These are phyloP conservation scores for Siderastrea radians DNA, from an alignment of 92 coral and sea anemone genomes.

Conservation along the genomic window DNA sequence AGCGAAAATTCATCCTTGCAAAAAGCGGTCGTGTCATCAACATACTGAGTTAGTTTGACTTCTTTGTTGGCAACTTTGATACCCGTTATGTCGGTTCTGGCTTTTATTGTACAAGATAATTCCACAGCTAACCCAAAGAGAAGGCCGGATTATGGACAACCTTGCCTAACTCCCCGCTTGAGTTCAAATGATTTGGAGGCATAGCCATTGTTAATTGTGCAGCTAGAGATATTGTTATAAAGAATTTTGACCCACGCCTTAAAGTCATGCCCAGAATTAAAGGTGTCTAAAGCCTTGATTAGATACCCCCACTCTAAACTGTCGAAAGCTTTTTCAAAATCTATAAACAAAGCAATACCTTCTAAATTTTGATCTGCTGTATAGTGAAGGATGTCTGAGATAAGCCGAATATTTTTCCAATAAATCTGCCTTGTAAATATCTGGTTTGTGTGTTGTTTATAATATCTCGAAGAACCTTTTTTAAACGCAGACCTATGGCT, in stretches of 20 bases:
- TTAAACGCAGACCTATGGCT: slow-evolving; percentile 29
- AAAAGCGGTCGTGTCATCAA: slow-evolving; percentile 9
- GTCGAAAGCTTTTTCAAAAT: slow-evolving; percentile 61
- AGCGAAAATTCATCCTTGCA: slow-evolving; percentile 10
- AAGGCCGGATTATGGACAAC: slow-evolving; percentile 7
- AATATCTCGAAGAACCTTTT: slow-evolving; percentile 21
- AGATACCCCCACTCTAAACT: slow-evolving; percentile 35
- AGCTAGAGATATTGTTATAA: background rate
- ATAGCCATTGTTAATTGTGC: slow-evolving; percentile 2
- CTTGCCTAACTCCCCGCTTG: slow-evolving; percentile 1
- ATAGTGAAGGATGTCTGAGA: slow-evolving; percentile 25
- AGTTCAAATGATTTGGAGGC: slow-evolving; percentile 2
- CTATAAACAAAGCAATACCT: slow-evolving; percentile 41
- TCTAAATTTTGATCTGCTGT: slow-evolving; percentile 20
- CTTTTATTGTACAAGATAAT: slow-evolving; percentile 2
- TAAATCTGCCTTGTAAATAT: slow-evolving; percentile 43
- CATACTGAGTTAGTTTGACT: slow-evolving; percentile 10
- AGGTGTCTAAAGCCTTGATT: background rate
- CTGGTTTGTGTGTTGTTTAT: slow-evolving; percentile 45
- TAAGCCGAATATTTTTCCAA: slow-evolving; percentile 53
- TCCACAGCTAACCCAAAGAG: slow-evolving; percentile 1
- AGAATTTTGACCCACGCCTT: background rate
- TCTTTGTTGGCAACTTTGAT: background rate
- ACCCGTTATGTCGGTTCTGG: background rate
- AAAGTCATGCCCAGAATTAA: background rate